Percentiles rank a stretch among this genome's conserved stretches.
Evolutionary conservation across 2,888 invertebrate genomes (phyloP).

Genomic region (Amblyteles armatorius): DNA sequence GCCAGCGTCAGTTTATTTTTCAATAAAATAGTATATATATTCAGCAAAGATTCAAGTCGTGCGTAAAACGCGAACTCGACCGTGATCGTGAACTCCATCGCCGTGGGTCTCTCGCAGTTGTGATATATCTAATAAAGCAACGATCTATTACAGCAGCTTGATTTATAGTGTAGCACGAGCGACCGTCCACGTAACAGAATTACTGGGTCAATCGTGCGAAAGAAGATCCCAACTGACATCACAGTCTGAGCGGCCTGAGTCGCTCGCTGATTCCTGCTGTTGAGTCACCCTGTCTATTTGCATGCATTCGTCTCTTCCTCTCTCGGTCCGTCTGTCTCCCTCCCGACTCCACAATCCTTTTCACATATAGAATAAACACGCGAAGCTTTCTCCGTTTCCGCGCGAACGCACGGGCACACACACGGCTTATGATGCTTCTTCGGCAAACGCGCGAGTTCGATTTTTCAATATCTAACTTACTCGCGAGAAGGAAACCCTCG

Average conservation of each 20-base stretch:
- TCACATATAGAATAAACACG: conserved; percentile 2
- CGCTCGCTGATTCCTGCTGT: conserved; percentile 24
- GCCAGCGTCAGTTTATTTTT: background rate
- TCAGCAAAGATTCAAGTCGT: conserved; percentile 23
- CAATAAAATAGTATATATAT: conserved; percentile 13
- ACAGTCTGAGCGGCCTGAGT: conserved; percentile 1
- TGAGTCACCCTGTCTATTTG: conserved; percentile 63
- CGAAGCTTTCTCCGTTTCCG: background rate
- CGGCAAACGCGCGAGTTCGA: background rate
- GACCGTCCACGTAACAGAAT: conserved; percentile 37
- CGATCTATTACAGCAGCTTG: conserved; percentile 11
- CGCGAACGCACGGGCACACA: background rate
- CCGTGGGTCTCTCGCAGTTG: conserved; percentile 3
- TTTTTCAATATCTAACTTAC: background rate
- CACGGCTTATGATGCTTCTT: background rate
- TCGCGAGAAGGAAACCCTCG: background rate
- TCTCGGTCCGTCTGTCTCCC: conserved; percentile 29
- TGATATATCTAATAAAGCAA: background rate
- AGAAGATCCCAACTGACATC: conserved; percentile 53
- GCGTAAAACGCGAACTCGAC: conserved; percentile 45
- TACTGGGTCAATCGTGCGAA: conserved; percentile 61
- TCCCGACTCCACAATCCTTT: conserved; percentile 20
- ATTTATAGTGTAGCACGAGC: conserved; percentile 2
- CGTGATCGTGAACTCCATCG: conserved; percentile 59
- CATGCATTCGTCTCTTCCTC: conserved; percentile 54